Conservation (phyloP, 2,888 invertebrate genomes). For the Spilarctia lutea region DNA sequence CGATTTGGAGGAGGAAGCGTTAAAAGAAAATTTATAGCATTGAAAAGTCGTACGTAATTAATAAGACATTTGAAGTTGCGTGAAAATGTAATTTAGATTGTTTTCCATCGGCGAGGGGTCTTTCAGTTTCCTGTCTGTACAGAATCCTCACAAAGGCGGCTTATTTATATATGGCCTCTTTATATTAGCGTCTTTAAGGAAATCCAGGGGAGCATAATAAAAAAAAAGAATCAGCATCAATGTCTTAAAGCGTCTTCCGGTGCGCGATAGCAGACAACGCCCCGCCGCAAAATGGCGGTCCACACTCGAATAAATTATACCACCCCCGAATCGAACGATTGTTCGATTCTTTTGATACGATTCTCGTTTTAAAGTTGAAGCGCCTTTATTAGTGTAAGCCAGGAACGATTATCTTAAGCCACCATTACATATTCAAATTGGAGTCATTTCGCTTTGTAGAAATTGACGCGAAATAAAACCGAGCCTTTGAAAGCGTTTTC, state of each 20-base stretch:
- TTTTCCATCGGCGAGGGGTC: slow-evolving; percentile 80
- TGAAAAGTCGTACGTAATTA: slow-evolving; percentile 86
- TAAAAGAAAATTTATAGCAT: slow-evolving; percentile 87
- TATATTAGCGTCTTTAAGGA: slow-evolving; percentile 86
- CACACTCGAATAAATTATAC: slow-evolving; percentile 86
- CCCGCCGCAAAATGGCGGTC: slow-evolving; percentile 85
- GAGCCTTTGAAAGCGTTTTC: slow-evolving; percentile 77
- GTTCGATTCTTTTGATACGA: slow-evolving; percentile 85
- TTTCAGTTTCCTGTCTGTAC: slow-evolving; percentile 73
- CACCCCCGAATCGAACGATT: slow-evolving; percentile 82
- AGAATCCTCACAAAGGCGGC: slow-evolving; percentile 78
- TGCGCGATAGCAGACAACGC: slow-evolving; percentile 75
- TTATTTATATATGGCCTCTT: slow-evolving; percentile 86
- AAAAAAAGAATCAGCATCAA: slow-evolving; percentile 86
- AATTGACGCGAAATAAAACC: slow-evolving; percentile 86
- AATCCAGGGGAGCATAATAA: slow-evolving; percentile 84
- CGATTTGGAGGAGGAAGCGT: slow-evolving; percentile 78
- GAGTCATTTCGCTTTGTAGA: slow-evolving; percentile 84
- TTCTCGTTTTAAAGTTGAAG: slow-evolving; percentile 80
- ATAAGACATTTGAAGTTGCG: slow-evolving; percentile 87
- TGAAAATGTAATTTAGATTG: slow-evolving; percentile 87
- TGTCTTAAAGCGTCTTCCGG: slow-evolving; percentile 85
- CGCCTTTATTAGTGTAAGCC: slow-evolving; percentile 86
- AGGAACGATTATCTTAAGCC: slow-evolving; percentile 85
- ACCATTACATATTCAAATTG: slow-evolving; percentile 87